Evolutionary conservation across 2,888 invertebrate species (phyloP), one percentile per base, ranked within the genome.

Genomic region (Tachina grossa): DNA sequence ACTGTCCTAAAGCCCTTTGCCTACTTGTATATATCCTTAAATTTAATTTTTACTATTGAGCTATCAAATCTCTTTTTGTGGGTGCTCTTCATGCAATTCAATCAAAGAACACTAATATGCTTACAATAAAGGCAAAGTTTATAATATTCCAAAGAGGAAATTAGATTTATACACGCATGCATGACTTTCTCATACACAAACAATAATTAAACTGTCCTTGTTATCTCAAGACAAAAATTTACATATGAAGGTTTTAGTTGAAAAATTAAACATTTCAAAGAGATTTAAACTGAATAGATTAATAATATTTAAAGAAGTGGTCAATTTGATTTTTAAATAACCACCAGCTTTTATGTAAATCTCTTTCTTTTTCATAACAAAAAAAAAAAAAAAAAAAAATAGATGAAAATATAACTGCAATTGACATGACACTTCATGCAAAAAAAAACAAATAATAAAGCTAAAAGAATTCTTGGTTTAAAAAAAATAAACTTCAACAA

Each of bases 371-470:
- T 11, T 13, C 11, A 63, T 9, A 22, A 78, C 43, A 66, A 61
- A 41, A 39, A 14, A n/a, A 45, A 16, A 16, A 66, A 61, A 41
- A 39, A 14, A n/a, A 45, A 16, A 16, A 45, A 14, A 16, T 47
- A 81, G 55, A 78, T 74, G 59, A 63, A 82, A 75, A 57, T 74
- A 19, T 39, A 14, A 51, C 78, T 79, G 78, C 78, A 69, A 66
- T 13, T 85, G 83, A 83, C 85, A 85, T 51, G 41, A 72, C 75
- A 85, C 75, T 83, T 83, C 47, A 43, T 66, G 65, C 39, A 65
- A 39, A 61, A 84, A 49, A 77, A 47, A 76, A 43, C 19, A 31
- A 31, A 31, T 72, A 41, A 77, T 74, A 74, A 55, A 51, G 39
- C 39, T 45, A 63, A 11, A 71, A 65, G 2, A 71, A 77, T 74